These are phyloP conservation scores for Bergia sp. DNA, from an alignment of 92 coral and sea anemone genomes.

Conservation along the genomic window DNA sequence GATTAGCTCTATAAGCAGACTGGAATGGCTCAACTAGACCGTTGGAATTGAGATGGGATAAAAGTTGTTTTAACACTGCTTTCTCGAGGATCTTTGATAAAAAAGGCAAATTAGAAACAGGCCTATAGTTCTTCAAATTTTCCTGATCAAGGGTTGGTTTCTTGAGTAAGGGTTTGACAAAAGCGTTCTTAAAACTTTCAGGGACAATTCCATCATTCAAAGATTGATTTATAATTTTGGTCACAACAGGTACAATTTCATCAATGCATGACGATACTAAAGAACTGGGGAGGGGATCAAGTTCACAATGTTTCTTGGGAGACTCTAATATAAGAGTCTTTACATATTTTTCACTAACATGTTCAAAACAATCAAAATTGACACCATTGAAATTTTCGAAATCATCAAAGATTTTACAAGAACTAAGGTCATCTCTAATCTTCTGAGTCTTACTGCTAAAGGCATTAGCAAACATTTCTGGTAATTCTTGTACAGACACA, in stretches of 20 bases:
- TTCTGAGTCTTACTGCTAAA: not conserved
- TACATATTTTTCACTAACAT: conserved; percentile 6
- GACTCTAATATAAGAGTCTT: conserved; percentile 6
- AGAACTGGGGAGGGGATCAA: conserved; percentile 3
- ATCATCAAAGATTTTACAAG: conserved; percentile 9
- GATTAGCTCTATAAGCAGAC: conserved; percentile 8
- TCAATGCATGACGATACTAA: conserved; percentile 5
- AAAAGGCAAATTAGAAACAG: conserved; percentile 8
- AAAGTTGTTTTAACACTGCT: conserved; percentile 15
- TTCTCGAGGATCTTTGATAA: conserved; percentile 5
- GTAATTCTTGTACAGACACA: conserved; percentile 5
- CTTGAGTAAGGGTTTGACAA: conserved; percentile 6
- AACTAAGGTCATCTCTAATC: conserved; percentile 17
- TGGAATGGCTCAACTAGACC: conserved; percentile 6
- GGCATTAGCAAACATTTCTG: conserved; percentile 13
- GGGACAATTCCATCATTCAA: conserved; percentile 18
- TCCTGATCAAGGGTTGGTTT: conserved; percentile 16
- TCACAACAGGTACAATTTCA: conserved; percentile 18
- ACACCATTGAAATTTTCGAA: not conserved
- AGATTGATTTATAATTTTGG: conserved; percentile 20
- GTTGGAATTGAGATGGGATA: conserved; percentile 6
- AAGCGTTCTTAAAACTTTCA: conserved; percentile 18
- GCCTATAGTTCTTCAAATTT: conserved; percentile 8
- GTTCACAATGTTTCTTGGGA: conserved; percentile 9
- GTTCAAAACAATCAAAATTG: conserved; percentile 7